Base-by-base conservation (phyloP, 2,888 invertebrate genomes). In the Teleogryllus oceanicus region DNA sequence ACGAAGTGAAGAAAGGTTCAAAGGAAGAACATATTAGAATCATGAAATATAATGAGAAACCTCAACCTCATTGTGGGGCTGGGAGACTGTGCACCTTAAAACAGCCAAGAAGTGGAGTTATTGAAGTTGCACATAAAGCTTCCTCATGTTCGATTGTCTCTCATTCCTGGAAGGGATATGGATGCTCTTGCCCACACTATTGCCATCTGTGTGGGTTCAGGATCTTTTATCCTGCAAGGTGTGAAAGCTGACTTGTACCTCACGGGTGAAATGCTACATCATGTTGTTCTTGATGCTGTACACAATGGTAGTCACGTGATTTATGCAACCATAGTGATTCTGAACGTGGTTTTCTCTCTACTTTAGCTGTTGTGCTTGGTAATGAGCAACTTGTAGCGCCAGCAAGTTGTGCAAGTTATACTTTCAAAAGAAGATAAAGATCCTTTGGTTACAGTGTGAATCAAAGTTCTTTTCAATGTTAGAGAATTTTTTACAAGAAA, bases 261-360 rank as follows among this genome's bases (percentile, higher is more conserved):
- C 74, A 97, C 97, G 20, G 90, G 90, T 21, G 98, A 98, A 89
- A 97, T 98, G 97, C 91, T 94, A 1, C 98, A 98, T 87, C 98
- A 98, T 85, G 97, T 97, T 83, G 88, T 97, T 1, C 89, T 98
- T 62, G 96, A 98, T 85, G 96, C 95, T 0, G 90, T 92, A 49
- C 95, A 96, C 84, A 91, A 90, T 80, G 93, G 94, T 50, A 90
- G 90, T 20, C 91, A 92, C 80, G 96, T 98, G 0, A 93, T 98
- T 88, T 98, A 21, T 95, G 95, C 83, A 97, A 97, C 87, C 98
- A 98, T 87, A 96, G 95, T 74, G 96, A 97, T 88, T 96, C 97
- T 0, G 98, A 98, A 87, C 90, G 98, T 82, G 97, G 97, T 10
- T 98, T 92, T 86, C 88, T 98, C 10, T 88, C 87, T 75, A 87